These are phyloP conservation scores for Tangachromis dhanisi DNA, from an alignment of 2,113 vertebrate species.

Conservation along the genomic window DNA sequence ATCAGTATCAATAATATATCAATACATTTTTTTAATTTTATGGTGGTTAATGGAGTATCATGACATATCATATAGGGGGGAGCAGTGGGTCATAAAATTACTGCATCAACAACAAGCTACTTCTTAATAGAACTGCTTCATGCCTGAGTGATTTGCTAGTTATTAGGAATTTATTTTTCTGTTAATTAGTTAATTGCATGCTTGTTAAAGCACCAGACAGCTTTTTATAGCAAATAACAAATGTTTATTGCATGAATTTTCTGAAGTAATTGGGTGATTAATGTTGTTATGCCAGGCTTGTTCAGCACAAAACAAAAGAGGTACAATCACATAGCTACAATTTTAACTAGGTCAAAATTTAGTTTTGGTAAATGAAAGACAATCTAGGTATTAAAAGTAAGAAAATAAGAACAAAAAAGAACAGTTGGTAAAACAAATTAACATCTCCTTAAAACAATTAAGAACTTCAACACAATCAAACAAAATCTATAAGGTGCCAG, in stretches of 20 bases:
- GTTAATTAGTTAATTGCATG: background rate
- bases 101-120: background rate
- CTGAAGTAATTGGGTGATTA: background rate
- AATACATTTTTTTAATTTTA: background rate
- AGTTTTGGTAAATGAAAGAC: background rate
- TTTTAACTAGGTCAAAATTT: background rate
- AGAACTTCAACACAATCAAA: background rate
- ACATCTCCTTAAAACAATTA: background rate
- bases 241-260: background rate
- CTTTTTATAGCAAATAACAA: background rate
- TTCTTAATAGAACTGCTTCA: background rate
- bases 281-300: background rate
- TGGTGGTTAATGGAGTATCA: background rate
- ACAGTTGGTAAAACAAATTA: background rate
- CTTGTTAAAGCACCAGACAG: background rate
- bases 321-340: background rate
- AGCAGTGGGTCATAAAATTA: background rate
- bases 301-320: background rate
- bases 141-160: background rate
- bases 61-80: background rate
- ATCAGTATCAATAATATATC: background rate
- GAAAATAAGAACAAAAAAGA: background rate
- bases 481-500: background rate
- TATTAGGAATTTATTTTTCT: background rate
- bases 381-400: background rate